Conservation (phyloP, 2,113 vertebrate genomes). For the Rhea americana region DNA sequence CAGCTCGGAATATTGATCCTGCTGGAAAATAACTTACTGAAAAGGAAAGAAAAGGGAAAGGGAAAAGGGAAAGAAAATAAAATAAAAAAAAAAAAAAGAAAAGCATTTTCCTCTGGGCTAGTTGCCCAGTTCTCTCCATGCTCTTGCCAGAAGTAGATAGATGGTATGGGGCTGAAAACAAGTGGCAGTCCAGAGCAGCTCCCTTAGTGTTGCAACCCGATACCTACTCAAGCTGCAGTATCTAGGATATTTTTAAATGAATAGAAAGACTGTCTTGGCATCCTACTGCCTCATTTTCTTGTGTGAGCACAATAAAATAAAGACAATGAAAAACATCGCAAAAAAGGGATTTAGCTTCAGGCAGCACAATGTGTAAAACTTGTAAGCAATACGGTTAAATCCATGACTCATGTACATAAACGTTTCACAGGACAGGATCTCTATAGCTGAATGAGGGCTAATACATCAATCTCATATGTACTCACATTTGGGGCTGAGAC, state of each 20-base stretch:
- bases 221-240: neutral
- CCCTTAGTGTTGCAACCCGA: neutral
- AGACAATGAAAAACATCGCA: slow-evolving; percentile 38
- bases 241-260: neutral
- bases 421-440: neutral
- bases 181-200: neutral
- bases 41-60: accelerated
- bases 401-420: neutral
- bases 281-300: slow-evolving; percentile 18
- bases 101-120: neutral
- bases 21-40: neutral
- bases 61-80: too few relatives aligned
- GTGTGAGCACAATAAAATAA: slow-evolving; percentile 19
- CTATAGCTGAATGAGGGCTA: neutral
- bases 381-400: slow-evolving; percentile 30
- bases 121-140: neutral
- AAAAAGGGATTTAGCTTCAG: slow-evolving; percentile 26
- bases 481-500: neutral
- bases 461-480: neutral
- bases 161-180: neutral
- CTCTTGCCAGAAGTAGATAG: neutral
- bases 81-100: accelerated
- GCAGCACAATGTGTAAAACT: neutral
- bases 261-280: neutral
- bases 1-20: neutral